Base-by-base conservation (phyloP, 2,888 invertebrate genomes). In the Xanthia togata region DNA sequence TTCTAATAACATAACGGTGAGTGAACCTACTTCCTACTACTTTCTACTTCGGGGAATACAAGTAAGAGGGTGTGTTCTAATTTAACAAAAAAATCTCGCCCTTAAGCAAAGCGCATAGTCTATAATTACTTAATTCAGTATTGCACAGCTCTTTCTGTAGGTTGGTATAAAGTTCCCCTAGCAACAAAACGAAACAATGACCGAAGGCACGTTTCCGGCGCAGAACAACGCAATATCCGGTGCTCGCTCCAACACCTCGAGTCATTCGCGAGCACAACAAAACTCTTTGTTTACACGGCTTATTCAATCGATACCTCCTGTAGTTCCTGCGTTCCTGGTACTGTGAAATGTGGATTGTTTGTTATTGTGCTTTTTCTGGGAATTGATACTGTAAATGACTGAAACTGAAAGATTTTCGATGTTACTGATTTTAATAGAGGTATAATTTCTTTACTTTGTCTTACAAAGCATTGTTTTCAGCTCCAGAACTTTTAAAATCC, bases 141-240 rank as follows among this genome's bases (percentile, higher is more conserved):
- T 35, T 70, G 23, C 17, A 65, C 35, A 55, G 9, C 17, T 5
- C 6, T 31, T 20, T 35, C 2, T 23, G 31, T 31, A 31, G 31
- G 31, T 31, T 2, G 31, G 31, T 55, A 57, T 62, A 59, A 44
- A 57, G 60, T 71, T 64, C 26, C 14, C 38, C 5, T 65, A 57
- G 70, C 64, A 57, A 35, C 50, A 64, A 41, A 71, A 44, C 17
- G 75, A 72, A 70, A 80, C 70, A 81, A 86, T 73, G 64, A 70
- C 75, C 70, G 69, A 77, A 79, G 63, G 70, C 57, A n/a, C 55
- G 79, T 82, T 87, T 90, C 91, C 91, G 82, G 85, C 62, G 59
- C 77, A 83, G 86, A 90, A 88, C 87, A 88, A 88, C 87, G 88
- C 83, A 91, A 91, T 91, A 91, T 91, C 91, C 91, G 89, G 88